Evolutionary conservation across 2,797 vertebrate species (phyloP).

Genomic region (Gymnoscopelus braueri): DNA sequence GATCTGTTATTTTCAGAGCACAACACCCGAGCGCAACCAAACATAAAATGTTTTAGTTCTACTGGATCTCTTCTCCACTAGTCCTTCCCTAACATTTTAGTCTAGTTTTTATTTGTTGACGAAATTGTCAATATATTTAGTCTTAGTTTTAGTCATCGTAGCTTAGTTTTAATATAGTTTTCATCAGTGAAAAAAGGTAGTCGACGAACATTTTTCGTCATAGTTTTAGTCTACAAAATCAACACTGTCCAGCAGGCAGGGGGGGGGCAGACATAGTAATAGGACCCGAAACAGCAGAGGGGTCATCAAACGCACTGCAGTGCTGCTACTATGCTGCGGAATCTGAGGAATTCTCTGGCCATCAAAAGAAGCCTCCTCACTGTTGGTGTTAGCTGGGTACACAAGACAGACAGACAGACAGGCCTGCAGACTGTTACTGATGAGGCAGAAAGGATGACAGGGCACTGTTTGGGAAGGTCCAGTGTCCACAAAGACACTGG

Average conservation of each 20-base stretch:
- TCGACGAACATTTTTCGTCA: too few species aligned
- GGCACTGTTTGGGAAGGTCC: constrained; percentile 21
- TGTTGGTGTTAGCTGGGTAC: constrained; percentile 54
- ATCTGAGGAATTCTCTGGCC: constrained; percentile 64
- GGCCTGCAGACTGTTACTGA: constrained; percentile 50
- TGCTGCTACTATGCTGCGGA: constrained; percentile 35
- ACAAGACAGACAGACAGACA: constrained; percentile 36
- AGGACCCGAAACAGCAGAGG: constrained; percentile 18
- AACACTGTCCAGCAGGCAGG: constrained; percentile 28
- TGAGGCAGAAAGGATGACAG: constrained; percentile 21
- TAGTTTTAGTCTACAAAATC: background rate
- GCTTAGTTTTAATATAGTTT: too few species aligned
- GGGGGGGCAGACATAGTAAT: background rate
- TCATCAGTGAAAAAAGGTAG: too few species aligned
- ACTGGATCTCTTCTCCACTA: too few species aligned
- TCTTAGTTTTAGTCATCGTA: too few species aligned
- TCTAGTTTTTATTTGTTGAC: too few species aligned
- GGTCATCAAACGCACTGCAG: constrained; percentile 22
- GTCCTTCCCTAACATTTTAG: too few species aligned
- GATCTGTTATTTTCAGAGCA: too few species aligned
- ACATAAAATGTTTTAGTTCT: too few species aligned
- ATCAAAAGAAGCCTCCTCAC: constrained; percentile 52
- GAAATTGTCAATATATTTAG: too few species aligned
- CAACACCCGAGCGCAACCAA: too few species aligned
- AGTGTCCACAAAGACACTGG: too few species aligned